phyloP scores from a whole-genome alignment of 2,888 invertebrate species.

The Coelopa pilipes region DNA sequence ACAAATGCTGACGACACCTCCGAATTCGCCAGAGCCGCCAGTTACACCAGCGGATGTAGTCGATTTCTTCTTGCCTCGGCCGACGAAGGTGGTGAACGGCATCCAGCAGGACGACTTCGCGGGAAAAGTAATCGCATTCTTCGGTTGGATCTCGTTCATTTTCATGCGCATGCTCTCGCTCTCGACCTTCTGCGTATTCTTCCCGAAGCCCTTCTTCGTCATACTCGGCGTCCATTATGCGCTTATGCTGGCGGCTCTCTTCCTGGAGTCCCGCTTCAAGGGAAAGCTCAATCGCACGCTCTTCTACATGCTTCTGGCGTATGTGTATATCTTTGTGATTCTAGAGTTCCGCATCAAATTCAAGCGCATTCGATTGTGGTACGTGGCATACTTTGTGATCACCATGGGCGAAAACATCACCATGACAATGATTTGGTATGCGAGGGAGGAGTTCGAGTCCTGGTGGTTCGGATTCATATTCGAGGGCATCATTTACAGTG shows the following conservation, averaged over 20 bases:
- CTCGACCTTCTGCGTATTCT: conserved; percentile 76
- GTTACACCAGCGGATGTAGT: conserved; percentile 53
- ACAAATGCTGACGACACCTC: conserved; percentile 41
- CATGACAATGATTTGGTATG: conserved; percentile 78
- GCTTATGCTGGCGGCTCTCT: conserved; percentile 74
- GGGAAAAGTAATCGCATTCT: conserved; percentile 75
- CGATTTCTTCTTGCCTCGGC: conserved; percentile 64
- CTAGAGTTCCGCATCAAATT: conserved; percentile 85
- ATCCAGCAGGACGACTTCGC: conserved; percentile 80
- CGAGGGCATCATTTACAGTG: conserved; percentile 72
- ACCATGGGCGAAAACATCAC: conserved; percentile 75
- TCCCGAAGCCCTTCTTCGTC: conserved; percentile 72
- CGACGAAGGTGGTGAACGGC: conserved; percentile 71
- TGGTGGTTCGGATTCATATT: conserved; percentile 80
- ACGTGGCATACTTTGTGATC: conserved; percentile 75
- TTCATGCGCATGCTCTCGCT: conserved; percentile 78
- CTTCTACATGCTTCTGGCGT: conserved; percentile 78
- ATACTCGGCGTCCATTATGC: conserved; percentile 74
- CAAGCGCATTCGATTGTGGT: conserved; percentile 77
- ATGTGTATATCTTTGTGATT: conserved; percentile 79
- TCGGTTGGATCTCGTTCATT: conserved; percentile 84
- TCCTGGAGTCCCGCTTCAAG: conserved; percentile 72
- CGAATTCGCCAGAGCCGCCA: conserved; percentile 36
- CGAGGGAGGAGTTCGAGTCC: conserved; percentile 70
- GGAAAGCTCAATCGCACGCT: conserved; percentile 69